Evolutionary conservation across 2,797 vertebrate genomes (phyloP), one percentile per base, ranked within the genome.

Genomic region (Cyprinodon diabolis): DNA sequence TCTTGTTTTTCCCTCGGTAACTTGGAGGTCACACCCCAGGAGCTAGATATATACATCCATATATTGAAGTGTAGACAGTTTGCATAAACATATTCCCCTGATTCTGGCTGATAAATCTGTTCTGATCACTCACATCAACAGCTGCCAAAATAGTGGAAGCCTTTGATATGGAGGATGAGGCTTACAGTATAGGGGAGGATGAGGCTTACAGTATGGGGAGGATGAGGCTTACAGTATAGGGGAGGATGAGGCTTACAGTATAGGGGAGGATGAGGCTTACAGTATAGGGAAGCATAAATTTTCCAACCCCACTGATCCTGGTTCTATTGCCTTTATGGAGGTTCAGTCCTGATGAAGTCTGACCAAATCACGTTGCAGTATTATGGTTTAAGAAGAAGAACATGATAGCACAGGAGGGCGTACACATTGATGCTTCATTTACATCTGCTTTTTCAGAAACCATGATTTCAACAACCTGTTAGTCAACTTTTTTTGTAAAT

Each of bases 11-110:
- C 11, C n/a, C 30, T 49, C 13, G 14, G 35, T 4, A 21, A 43
- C 13, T n/a, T 4, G 37, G 40, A 73, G 69, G 62, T 75, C 11
- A 71, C 35, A 71, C 72, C 58, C 60, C 66, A 65, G 52, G 23
- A 47, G 66, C 9, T 49, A 54, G 7, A 52, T 7, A 11, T 19
- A 68, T 68, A 43, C 68, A 69, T 62, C 15, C 40, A 35, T 14
- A 17, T 48, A 35, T 12, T 23, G 68, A 37, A 55, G 6, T 56
- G 4, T 62, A 77, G 55, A 60, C 43, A 23, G 43, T 71, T 66
- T 58, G 57, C 57, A 45, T 30, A 19, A 43, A 55, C 17, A 15
- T 4, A 19, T 12, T 54, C 25, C 10, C 43, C 40, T 45, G 12
- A 47, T 47, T 51, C 48, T 43, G 37, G 30, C 56, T 56, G 74